These are phyloP conservation scores for Pithys albifrons DNA, from an alignment of 2,113 vertebrate species.

Conservation along the genomic window DNA sequence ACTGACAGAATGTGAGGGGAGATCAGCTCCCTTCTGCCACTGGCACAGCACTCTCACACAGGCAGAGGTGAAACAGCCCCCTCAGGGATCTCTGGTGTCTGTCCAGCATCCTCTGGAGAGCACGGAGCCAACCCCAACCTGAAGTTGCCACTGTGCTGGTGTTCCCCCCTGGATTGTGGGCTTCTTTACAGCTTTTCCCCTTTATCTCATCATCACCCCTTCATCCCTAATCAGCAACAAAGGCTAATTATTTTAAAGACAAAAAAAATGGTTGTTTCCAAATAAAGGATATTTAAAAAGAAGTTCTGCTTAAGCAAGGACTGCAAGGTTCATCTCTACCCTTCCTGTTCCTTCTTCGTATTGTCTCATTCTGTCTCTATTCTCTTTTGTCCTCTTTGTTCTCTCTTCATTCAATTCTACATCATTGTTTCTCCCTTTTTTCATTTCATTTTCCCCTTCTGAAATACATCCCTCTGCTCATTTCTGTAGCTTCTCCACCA, in stretches of 20 bases:
- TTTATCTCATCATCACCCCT: background rate
- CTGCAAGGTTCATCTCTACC: background rate
- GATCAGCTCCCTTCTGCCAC: background rate
- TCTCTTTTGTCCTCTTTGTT: background rate
- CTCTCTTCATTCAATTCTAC: background rate
- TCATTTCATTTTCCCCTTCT: background rate
- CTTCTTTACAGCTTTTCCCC: background rate
- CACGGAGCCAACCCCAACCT: background rate
- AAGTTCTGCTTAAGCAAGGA: background rate
- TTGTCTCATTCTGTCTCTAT: background rate
- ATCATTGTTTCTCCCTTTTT: background rate
- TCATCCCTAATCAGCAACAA: background rate
- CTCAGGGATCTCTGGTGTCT: background rate
- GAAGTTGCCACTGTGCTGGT: background rate
- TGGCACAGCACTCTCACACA: background rate
- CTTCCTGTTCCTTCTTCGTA: background rate
- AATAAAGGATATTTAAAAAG: background rate
- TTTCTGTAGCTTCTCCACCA: background rate
- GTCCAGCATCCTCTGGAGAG: background rate
- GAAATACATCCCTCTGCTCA: background rate
- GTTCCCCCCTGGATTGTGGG: background rate
- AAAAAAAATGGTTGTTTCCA: background rate
- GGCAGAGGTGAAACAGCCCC: background rate
- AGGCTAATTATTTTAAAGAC: background rate
- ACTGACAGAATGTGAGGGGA: background rate